Evolutionary conservation across 2,797 vertebrate species (phyloP).

Genomic region (Otus scops): DNA sequence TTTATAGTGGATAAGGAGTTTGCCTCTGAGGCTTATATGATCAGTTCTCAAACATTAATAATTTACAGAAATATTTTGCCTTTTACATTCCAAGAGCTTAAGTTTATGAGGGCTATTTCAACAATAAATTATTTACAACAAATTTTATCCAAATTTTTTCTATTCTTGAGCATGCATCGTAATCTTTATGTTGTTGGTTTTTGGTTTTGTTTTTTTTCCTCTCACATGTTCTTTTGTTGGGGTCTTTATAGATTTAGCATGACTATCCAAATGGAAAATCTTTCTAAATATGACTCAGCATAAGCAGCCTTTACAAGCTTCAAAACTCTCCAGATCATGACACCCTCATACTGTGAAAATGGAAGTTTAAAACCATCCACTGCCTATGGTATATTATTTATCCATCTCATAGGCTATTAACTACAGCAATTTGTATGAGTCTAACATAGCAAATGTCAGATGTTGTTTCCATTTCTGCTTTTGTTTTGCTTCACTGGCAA

Average conservation of each 20-base stretch:
- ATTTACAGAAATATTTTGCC: slow-evolving; percentile 6
- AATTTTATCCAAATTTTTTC: background rate
- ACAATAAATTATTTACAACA: background rate
- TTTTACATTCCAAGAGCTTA: background rate
- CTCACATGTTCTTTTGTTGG: background rate
- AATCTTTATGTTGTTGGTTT: background rate
- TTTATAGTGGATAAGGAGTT: slow-evolving; percentile 6
- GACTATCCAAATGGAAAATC: slow-evolving; percentile 4
- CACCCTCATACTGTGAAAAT: background rate
- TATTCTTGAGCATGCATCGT: background rate
- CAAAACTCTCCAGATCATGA: background rate
- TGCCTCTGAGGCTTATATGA: background rate
- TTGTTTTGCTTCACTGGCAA: slow-evolving; percentile 50
- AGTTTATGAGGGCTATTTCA: background rate
- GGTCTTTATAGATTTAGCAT: background rate
- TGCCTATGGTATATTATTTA: background rate
- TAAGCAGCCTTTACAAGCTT: background rate
- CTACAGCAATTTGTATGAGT: background rate
- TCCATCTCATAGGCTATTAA: background rate
- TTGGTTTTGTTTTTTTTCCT: background rate
- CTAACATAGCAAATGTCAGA: slow-evolving; percentile 11
- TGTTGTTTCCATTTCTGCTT: slow-evolving; percentile 44
- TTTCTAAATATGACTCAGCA: background rate
- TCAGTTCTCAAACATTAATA: background rate
- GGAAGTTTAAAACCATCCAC: background rate